phyloP scores from a whole-genome alignment of 2,113 vertebrate species.

The Indicator indicator region DNA sequence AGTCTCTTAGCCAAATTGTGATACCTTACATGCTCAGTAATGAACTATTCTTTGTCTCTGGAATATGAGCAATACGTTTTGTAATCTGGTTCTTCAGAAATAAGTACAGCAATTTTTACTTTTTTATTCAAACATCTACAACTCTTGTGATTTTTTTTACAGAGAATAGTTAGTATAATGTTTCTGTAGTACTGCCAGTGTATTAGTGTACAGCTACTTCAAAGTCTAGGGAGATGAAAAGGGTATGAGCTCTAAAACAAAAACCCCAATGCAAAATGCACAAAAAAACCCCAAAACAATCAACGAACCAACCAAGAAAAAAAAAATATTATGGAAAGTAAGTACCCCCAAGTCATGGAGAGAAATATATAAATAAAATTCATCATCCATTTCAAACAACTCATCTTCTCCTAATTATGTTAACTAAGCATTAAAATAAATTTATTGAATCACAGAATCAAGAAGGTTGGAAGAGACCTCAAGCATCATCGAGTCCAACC shows the following conservation, averaged over 20 bases:
- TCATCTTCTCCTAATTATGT: background rate
- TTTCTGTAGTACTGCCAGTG: background rate
- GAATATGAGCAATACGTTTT: background rate
- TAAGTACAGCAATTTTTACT: background rate
- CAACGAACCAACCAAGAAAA: no score
- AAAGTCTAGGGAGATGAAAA: background rate
- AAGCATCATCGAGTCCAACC: no score
- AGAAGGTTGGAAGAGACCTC: no score
- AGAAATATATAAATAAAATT: background rate
- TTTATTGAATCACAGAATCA: no score
- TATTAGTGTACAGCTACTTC: background rate
- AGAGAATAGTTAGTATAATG: no score
- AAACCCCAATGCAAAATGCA: background rate
- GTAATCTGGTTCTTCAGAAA: background rate
- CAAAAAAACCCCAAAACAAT: background rate
- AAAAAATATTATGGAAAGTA: background rate
- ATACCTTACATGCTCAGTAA: background rate
- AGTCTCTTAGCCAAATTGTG: background rate
- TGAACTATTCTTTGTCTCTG: background rate
- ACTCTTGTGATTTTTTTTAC: background rate
- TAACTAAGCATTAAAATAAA: background rate
- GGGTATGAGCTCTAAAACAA: fast-evolving
- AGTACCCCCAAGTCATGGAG: background rate
- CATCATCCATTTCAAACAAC: background rate
- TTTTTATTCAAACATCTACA: background rate